phyloP scores from a whole-genome alignment of 2,888 invertebrate genomes.

The Cantharis nigra region DNA sequence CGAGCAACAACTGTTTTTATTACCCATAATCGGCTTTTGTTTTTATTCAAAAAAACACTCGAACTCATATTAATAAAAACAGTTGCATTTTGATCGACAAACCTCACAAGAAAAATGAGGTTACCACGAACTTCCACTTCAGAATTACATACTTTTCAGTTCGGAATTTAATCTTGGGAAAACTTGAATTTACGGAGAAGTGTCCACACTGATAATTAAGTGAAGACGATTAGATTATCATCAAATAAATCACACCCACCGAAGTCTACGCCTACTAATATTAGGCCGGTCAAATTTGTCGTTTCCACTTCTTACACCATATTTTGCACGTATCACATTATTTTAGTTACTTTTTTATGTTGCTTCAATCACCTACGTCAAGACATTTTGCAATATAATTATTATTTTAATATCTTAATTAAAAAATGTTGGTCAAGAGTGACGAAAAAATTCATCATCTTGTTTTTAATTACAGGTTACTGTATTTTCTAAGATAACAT shows the following conservation, averaged over 20 bases:
- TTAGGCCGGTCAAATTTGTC: constrained; percentile 22
- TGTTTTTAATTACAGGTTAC: background rate
- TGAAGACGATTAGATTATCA: constrained; percentile 37
- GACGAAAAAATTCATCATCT: background rate
- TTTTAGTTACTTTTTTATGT: background rate
- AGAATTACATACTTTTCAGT: constrained; percentile 2
- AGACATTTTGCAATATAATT: background rate
- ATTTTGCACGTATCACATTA: background rate
- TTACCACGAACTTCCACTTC: background rate
- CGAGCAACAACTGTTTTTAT: constrained; percentile 80
- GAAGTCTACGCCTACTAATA: constrained; percentile 39
- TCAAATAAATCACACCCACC: constrained; percentile 47
- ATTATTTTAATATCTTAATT: background rate
- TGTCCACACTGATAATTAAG: constrained; percentile 40
- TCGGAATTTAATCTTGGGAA: constrained; percentile 33
- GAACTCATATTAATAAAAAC: constrained; percentile 30
- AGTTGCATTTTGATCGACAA: background rate
- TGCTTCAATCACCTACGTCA: background rate
- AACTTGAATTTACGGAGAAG: constrained; percentile 24
- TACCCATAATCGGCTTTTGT: constrained; percentile 65
- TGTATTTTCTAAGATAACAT: background rate
- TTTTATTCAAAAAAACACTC: constrained; percentile 18
- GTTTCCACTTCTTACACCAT: background rate
- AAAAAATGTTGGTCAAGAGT: background rate
- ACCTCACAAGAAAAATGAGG: background rate